Base-by-base conservation (phyloP, 2,113 vertebrate genomes). In the Cryptomyrus ogoouensis region DNA sequence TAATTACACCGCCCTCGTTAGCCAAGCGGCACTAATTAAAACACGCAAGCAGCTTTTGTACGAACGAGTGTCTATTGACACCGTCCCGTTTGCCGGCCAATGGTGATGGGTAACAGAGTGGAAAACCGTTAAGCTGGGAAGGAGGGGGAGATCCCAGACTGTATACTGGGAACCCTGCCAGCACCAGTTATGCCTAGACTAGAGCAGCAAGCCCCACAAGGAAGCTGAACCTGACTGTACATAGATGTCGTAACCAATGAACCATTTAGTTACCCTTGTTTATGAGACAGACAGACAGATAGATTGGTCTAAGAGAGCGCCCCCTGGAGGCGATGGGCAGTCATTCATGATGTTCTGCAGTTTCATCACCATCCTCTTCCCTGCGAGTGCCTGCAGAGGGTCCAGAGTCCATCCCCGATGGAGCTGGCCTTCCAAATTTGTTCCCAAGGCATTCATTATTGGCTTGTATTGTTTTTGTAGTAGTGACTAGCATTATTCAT, bases 21-120 rank as follows among this genome's bases (percentile, higher is more conserved):
- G 62, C 90, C 89, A 35, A 15, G 89, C 53, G 74, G 53, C 88
- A 87, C 90, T 93, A 93, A 95, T 95, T 95, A 94, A 95, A 83
- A 95, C 91, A 91, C 91, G 90, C 89, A 31, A 52, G 90, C 46
- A 3, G 74, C 91, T 91, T 88, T 89, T 94, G 66, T 88, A 89
- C 90, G 39, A 53, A 84, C 35, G 70, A 92, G 89, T 90, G 91
- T 87, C 70, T 91, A 90, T 91, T 90, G 89, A 91, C 21, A 88
- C 42, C 50, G 15, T 56, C 17, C 31, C 27, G 1, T 19, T 56
- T 24, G 35, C 47, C 1, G 42, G 21, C 10, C 42, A 42, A 6
- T 53, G 50, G 13, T 46, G 21, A 17, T 17, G 44, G 46, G n/a
- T 46, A 50, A 46, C 84, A 87, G 21, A 21, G 80, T 83, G 42